A percentile compares a stretch with the other conserved stretches of the same genome.
Conservation (phyloP, 2,888 invertebrate species). For the Dryobota labecula region DNA sequence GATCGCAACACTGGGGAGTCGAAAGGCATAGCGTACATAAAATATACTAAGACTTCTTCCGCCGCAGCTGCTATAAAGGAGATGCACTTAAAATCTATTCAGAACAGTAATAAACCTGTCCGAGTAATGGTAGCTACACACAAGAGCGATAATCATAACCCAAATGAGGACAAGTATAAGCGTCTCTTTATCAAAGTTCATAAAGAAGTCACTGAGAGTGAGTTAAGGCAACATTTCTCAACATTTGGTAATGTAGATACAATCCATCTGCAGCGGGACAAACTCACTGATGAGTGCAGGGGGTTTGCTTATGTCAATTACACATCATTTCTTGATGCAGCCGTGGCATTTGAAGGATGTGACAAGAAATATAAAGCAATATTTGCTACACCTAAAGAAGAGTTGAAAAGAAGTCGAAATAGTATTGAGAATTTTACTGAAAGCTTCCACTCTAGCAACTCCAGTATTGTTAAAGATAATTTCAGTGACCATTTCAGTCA, state of each 20-base stretch:
- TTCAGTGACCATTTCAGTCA: constrained; percentile 59
- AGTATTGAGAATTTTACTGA: constrained; percentile 72
- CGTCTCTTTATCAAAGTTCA: constrained; percentile 97
- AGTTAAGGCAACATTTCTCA: constrained; percentile 94
- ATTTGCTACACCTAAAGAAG: constrained; percentile 96
- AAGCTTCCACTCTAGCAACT: constrained; percentile 65
- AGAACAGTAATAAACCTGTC: constrained; percentile 93
- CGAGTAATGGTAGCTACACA: constrained; percentile 97
- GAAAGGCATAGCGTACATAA: constrained; percentile 98
- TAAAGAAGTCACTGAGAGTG: constrained; percentile 94
- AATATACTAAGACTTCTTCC: constrained; percentile 97
- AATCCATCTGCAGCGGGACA: constrained; percentile 94
- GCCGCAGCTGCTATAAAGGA: constrained; percentile 97
- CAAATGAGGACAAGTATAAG: constrained; percentile 85
- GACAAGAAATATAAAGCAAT: constrained; percentile 96
- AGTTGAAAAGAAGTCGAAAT: constrained; percentile 81
- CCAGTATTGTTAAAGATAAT: constrained; percentile 66
- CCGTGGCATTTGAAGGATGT: constrained; percentile 96
- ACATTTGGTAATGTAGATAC: constrained; percentile 96
- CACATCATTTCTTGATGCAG: constrained; percentile 94
- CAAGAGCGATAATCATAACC: constrained; percentile 76
- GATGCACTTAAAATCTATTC: constrained; percentile 94
- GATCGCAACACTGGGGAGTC: constrained; percentile 95
- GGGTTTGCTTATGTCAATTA: constrained; percentile 98
- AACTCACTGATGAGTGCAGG: constrained; percentile 94